Conservation (phyloP, 1,140 invertebrate species). For the Rhagoletis pomonella region DNA sequence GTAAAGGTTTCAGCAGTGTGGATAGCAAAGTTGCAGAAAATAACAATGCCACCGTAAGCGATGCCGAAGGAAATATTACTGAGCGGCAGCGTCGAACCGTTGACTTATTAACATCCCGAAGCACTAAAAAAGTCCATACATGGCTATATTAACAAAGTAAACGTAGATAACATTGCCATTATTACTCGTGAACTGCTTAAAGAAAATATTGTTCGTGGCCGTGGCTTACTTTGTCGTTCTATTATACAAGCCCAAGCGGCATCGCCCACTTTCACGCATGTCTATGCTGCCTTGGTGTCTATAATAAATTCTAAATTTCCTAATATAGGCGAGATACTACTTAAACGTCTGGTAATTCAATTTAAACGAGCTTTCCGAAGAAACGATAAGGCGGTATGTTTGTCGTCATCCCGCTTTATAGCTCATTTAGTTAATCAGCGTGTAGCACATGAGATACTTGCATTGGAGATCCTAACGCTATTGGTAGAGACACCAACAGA, state of each 20-base stretch:
- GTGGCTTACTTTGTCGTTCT: conserved; percentile 92
- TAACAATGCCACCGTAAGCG: conserved; percentile 67
- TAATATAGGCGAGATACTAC: conserved; percentile 94
- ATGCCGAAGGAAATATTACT: conserved; percentile 68
- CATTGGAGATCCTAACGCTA: conserved; percentile 95
- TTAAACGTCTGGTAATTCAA: conserved; percentile 94
- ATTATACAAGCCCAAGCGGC: conserved; percentile 97
- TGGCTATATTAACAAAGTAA: conserved; percentile 98
- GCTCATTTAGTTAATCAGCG: conserved; percentile 98
- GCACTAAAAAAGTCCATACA: conserved; percentile 99
- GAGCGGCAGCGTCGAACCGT: conserved; percentile 74
- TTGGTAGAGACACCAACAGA: conserved; percentile 96
- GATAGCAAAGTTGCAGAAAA: conserved; percentile 60
- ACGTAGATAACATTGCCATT: conserved; percentile 94
- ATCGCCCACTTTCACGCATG: conserved; percentile 97
- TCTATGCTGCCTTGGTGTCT: conserved; percentile 95
- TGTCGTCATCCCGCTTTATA: conserved; percentile 93
- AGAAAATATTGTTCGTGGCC: conserved; percentile 96
- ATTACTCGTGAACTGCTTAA: conserved; percentile 94
- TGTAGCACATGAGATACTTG: conserved; percentile 97
- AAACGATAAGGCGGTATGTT: conserved; percentile 94
- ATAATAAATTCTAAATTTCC: conserved; percentile 99
- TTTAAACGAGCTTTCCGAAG: conserved; percentile 94
- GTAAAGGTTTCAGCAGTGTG: background rate
- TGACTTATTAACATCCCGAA: conserved; percentile 90